phyloP scores from a whole-genome alignment of 2,888 invertebrate genomes.

The Acleris laterana region DNA sequence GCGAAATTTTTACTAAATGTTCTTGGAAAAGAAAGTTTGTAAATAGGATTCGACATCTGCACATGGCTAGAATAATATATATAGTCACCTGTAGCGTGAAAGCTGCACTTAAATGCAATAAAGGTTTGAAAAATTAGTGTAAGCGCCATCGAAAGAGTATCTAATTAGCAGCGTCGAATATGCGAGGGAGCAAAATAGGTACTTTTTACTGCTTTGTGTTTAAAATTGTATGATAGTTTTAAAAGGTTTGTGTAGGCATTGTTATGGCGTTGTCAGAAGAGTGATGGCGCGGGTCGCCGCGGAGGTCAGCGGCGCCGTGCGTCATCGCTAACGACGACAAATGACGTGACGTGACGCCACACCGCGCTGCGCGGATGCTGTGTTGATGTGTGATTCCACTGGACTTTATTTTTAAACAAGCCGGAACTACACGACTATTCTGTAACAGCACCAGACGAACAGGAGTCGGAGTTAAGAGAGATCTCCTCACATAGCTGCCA shows the following conservation, averaged over 20 bases:
- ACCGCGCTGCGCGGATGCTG: slow-evolving; percentile 39
- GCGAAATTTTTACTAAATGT: slow-evolving; percentile 61
- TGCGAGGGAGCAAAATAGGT: slow-evolving; percentile 8
- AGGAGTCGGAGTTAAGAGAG: slow-evolving; percentile 16
- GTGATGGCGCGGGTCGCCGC: slow-evolving; percentile 73
- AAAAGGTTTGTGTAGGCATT: slow-evolving; percentile 35
- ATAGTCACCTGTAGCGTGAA: slow-evolving; percentile 13
- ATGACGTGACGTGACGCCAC: slow-evolving; percentile 70
- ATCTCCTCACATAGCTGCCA: background rate
- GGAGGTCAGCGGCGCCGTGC: slow-evolving; percentile 77
- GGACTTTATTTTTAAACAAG: slow-evolving; percentile 35
- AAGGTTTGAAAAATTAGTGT: slow-evolving; percentile 18
- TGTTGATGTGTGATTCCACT: slow-evolving; percentile 19
- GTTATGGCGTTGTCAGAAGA: slow-evolving; percentile 67
- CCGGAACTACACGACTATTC: slow-evolving; percentile 15
- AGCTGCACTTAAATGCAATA: slow-evolving; percentile 1
- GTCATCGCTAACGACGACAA: slow-evolving; percentile 84
- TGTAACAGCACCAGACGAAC: slow-evolving; percentile 20
- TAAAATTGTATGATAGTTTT: slow-evolving; percentile 18
- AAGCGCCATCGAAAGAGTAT: slow-evolving; percentile 6
- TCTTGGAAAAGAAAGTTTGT: slow-evolving; percentile 77
- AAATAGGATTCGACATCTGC: slow-evolving; percentile 54
- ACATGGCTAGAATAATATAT: slow-evolving; percentile 20
- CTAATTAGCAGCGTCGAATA: slow-evolving; percentile 20
- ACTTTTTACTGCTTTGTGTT: slow-evolving; percentile 5